Evolutionary conservation across 2,113 vertebrate genomes (phyloP).

Genomic region (Chloropsis cyanopogon): DNA sequence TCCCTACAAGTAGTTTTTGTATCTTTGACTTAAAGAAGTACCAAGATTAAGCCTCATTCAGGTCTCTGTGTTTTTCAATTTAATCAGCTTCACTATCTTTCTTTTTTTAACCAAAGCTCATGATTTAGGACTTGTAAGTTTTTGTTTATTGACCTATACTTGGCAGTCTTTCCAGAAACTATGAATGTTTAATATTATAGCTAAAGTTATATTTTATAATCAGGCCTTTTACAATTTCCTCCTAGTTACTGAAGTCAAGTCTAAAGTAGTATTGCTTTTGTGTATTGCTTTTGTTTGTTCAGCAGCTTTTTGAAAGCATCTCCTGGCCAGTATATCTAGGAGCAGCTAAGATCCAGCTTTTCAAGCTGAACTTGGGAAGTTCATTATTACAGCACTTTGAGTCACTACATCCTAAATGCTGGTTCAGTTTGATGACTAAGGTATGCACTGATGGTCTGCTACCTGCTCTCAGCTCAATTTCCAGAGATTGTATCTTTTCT

Average conservation of each 20-base stretch:
- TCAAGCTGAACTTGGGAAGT: not conserved
- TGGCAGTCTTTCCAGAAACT: not conserved
- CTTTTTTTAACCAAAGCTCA: not conserved
- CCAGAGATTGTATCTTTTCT: not conserved
- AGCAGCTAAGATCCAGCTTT: not conserved
- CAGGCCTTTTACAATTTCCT: not conserved
- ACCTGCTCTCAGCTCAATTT: not conserved
- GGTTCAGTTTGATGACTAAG: not conserved
- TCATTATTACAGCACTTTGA: not conserved
- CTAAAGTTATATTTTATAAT: not conserved
- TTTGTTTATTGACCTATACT: not conserved
- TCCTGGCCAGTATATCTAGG: not conserved
- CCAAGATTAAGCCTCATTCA: not conserved
- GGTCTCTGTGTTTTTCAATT: not conserved
- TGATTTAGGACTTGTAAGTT: not conserved
- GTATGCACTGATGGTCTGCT: not conserved
- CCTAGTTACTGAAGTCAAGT: not conserved
- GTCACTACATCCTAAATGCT: not conserved
- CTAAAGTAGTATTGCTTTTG: not conserved
- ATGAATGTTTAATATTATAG: not conserved
- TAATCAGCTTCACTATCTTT: not conserved
- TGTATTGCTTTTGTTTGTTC: not conserved
- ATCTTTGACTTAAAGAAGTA: not conserved
- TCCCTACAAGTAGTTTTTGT: not conserved
- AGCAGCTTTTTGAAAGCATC: not conserved